phyloP scores from a whole-genome alignment of 2,888 invertebrate genomes.

The Patella caerulea region DNA sequence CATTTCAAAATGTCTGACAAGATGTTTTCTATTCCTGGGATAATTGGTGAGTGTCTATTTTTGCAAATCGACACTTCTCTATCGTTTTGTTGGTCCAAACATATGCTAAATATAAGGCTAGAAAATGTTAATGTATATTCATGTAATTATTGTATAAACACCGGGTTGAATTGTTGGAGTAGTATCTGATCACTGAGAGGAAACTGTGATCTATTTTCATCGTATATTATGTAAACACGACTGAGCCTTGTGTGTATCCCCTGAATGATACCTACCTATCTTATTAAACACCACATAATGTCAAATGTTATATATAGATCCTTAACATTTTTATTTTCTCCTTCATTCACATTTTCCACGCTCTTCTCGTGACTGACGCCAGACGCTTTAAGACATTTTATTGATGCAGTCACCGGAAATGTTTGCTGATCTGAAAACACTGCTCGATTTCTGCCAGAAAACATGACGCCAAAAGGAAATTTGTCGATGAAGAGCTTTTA shows the following conservation, averaged over 20 bases:
- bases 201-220: neutral
- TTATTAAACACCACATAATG: neutral
- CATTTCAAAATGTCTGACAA: neutral
- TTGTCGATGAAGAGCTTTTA: neutral
- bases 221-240: neutral
- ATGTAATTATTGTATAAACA: conserved; percentile 4
- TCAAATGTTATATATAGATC: neutral
- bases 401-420: conserved; percentile 3
- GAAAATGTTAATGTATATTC: conserved; percentile 6
- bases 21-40: neutral
- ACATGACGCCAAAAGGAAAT: conserved; percentile 9
- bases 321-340: neutral
- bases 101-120: neutral
- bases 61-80: neutral
- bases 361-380: conserved; percentile 5
- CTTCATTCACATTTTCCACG: conserved; percentile 3
- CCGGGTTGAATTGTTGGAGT: neutral
- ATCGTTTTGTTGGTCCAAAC: neutral
- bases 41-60: conserved; percentile 5
- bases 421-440: conserved; percentile 1
- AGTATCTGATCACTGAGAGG: neutral
- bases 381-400: neutral
- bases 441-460: neutral
- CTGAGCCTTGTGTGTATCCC: neutral
- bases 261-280: neutral